Base-by-base conservation (phyloP, 2,113 vertebrate genomes). In the Ellobius talpinus region DNA sequence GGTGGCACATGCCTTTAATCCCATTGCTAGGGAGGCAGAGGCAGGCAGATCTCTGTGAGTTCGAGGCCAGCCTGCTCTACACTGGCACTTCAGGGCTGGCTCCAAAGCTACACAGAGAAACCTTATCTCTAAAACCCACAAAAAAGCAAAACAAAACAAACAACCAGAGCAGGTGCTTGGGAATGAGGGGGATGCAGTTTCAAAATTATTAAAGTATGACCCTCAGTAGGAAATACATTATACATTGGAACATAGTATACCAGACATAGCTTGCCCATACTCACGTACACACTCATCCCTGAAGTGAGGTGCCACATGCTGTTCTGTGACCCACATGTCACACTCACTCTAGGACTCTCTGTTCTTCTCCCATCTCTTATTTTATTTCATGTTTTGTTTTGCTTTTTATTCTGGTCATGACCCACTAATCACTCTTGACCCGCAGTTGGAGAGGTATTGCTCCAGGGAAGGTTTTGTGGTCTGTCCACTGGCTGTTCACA, bases 341-440 rank as follows among this genome's bases (percentile, higher is more conserved):
- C 4, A 9, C 26, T 16, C 11, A 29, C n/a, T 85, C 58, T 65
- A 31, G 39, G 14, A 65, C 29, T 66, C 72, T 95, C 33, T 31
- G 0, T 87, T 81, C n/a, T 92, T 14, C 42, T 91, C 77, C 50
- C 7, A 16, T 86, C 1, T 65, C 24, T 82, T n/a, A n/a, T n/a
- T 91, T 79, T 92, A 76, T 74, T 95, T 97, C 9, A 55, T 21
- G 19, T 52, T 73, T 58, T 24, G 3, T n/a, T 66, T 78, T 78
- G 33, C 58, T 72, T 82, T 88, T 78, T 50, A 86, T 94, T 81
- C 82, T 61, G 16, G 31, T 86, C 86, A 31, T 77, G 66, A 95
- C 45, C 90, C 23, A 31, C n/a, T 87, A 52, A 84, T 93, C 50
- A 92, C 79, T 17, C 39, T 7, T 52, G 58, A 72, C 73, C 84